Evolutionary conservation across 2,113 vertebrate species (phyloP), one percentile per base, ranked within the genome.

Genomic region (Penelope pileata): DNA sequence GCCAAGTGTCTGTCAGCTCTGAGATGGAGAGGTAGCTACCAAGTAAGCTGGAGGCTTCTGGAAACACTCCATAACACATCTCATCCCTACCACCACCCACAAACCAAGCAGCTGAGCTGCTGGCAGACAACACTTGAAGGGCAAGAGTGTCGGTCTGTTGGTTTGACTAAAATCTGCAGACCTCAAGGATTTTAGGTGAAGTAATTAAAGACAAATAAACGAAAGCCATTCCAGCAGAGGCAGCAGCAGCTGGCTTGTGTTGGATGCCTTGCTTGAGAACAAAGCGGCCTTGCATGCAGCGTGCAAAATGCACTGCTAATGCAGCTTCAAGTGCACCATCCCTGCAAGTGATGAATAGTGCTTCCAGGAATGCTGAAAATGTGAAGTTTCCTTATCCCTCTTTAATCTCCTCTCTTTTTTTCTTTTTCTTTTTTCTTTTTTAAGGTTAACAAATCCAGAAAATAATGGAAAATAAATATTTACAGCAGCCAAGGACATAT

Each of bases 301-400:
- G 8, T 1, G 14, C 13, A 8, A 4, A 40, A 36, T 3, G 1
- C 42, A 7, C 59, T 1, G 2, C 66, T 67, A 53, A 18, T 2
- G 8, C 1, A 4, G 30, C 63, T 88, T 45, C 83, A 72, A 3
- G 32, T 50, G 42, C 62, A 45, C 7, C 34, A 58, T 19, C 38
- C 42, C 62, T 64, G 43, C 27, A 70, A 78, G 38, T 13, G 51
- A 58, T 21, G n/a, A 85, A 47, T 1, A 66, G 16, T 0, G 0
- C 34, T 90, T 70, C 74, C 51, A 86, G 56, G 43, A 94, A 90
- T 40, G 10, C 62, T 59, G 53, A 85, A 85, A 88, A 50, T 7
- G 8, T 23, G 24, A 51, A 7, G 10, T 36, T 90, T 42, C 43
- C 50, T 81, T 47, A 18, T 12, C 26, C 59, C 32, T 54, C 42